phyloP scores from a whole-genome alignment of 1,140 invertebrate genomes.

The Cyclina sinensis region DNA sequence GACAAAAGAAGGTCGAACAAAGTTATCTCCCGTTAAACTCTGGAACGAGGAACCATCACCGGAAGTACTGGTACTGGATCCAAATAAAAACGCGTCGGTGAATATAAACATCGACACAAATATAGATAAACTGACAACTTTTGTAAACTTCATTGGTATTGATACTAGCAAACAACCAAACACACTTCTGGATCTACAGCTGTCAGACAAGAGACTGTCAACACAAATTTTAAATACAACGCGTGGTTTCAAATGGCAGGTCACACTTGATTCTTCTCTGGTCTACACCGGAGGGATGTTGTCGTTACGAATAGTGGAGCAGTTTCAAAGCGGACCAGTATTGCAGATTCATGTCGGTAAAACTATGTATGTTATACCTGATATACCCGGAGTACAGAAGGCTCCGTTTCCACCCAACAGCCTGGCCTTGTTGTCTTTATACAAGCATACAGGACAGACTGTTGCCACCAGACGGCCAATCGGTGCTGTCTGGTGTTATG shows the following conservation, averaged over 20 bases:
- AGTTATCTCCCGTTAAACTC: slow-evolving; percentile 49
- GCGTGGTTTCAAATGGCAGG: slow-evolving; percentile 56
- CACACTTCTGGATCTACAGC: slow-evolving; percentile 42
- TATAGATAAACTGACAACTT: slow-evolving; percentile 49
- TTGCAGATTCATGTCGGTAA: slow-evolving; percentile 63
- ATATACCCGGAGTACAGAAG: not conserved
- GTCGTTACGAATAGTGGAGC: slow-evolving; percentile 43
- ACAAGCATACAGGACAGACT: slow-evolving; percentile 16
- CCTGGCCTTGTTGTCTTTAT: slow-evolving; percentile 50
- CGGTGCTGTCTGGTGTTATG: slow-evolving; percentile 63
- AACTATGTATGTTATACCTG: slow-evolving; percentile 54
- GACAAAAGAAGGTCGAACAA: slow-evolving; percentile 29
- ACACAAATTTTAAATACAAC: slow-evolving; percentile 42
- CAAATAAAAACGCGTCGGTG: slow-evolving; percentile 15
- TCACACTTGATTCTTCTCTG: slow-evolving; percentile 40
- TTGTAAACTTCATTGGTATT: slow-evolving; percentile 63
- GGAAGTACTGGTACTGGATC: slow-evolving; percentile 43
- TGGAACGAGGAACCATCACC: slow-evolving; percentile 62
- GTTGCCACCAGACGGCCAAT: slow-evolving; percentile 42
- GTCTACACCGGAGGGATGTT: slow-evolving; percentile 56
- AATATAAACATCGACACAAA: slow-evolving; percentile 53
- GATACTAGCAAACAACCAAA: slow-evolving; percentile 18
- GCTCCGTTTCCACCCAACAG: slow-evolving; percentile 46
- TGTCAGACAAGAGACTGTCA: slow-evolving; percentile 2
- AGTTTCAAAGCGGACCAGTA: slow-evolving; percentile 37